phyloP scores from a whole-genome alignment of 2,113 vertebrate genomes.

The Cinclus mexicanus region DNA sequence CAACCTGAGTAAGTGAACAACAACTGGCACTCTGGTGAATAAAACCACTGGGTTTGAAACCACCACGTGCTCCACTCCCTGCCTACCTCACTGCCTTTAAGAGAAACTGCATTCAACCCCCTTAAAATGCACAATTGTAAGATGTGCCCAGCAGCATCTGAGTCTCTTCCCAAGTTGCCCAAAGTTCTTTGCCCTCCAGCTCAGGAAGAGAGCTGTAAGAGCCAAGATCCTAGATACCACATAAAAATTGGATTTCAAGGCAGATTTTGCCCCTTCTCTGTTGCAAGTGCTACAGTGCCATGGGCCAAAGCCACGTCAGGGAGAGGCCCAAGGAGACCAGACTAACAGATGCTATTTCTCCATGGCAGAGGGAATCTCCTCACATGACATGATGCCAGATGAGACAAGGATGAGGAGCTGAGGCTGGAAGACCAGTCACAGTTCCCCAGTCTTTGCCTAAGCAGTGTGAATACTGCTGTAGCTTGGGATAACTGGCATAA shows the following conservation, averaged over 20 bases:
- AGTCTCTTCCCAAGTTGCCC: background rate
- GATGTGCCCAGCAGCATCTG: background rate
- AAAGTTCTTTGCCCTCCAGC: background rate
- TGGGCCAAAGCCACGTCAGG: background rate
- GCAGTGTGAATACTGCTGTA: background rate
- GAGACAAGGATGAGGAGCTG: background rate
- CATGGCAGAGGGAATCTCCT: background rate
- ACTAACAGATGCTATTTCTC: background rate
- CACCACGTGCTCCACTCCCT: background rate
- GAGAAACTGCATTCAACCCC: background rate
- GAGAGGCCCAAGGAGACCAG: background rate
- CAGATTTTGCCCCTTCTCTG: background rate
- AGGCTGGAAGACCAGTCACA: background rate
- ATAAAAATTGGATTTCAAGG: background rate
- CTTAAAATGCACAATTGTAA: rapidly evolving
- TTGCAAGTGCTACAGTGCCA: background rate
- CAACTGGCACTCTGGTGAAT: background rate
- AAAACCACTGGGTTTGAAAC: background rate
- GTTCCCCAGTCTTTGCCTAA: background rate
- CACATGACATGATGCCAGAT: background rate
- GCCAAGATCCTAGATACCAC: background rate
- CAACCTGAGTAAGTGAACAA: background rate
- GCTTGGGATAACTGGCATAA: background rate
- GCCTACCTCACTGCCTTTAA: background rate
- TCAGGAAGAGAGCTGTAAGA: background rate